Base-by-base conservation (phyloP, 1,140 invertebrate species). In the Caenorhabditis brenneri region DNA sequence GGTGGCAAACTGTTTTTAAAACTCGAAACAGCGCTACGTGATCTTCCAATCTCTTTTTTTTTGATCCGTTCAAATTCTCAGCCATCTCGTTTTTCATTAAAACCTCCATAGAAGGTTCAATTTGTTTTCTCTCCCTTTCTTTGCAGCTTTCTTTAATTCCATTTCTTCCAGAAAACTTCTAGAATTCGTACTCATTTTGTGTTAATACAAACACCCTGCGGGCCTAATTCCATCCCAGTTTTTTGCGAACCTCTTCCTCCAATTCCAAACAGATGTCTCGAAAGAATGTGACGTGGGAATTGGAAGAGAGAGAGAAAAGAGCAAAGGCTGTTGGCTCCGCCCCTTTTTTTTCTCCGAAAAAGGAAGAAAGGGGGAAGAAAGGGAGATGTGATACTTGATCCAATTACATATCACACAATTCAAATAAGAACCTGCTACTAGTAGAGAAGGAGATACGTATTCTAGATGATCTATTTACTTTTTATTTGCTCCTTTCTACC, bases 351-450 rank as follows among this genome's bases (percentile, higher is more conserved):
- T 74, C 36, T 39, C n/a, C 19, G 65, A 74, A 31, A 74, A 42
- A 42, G 65, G 36, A 74, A 42, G 65, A 42, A 74, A 74, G 46
- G 12, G n/a, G 36, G 10, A 12, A 22, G 19, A 36, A 65, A 19
- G 58, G 31, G 65, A 33, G 31, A 65, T 42, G 65, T 42, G 65
- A 74, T 74, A 74, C 65, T 74, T 74, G 65, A 74, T 74, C 65
- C 65, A 74, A 42, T 74, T 74, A 74, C 65, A 74, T 74, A 74
- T 74, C 65, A 74, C n/a, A n/a, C 65, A 74, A 74, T 74, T 74
- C 65, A 74, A 74, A 42, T n/a, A 74, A 74, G 65, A 39, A 74
- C 65, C n/a, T 10, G n/a, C n/a, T n/a, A n/a, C n/a, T n/a, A n/a
- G n/a, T n/a, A n/a, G n/a, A n/a, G n/a, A n/a, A 46, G n/a, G 9